phyloP scores from a whole-genome alignment of 2,113 vertebrate genomes.

The Microtus pennsylvanicus region DNA sequence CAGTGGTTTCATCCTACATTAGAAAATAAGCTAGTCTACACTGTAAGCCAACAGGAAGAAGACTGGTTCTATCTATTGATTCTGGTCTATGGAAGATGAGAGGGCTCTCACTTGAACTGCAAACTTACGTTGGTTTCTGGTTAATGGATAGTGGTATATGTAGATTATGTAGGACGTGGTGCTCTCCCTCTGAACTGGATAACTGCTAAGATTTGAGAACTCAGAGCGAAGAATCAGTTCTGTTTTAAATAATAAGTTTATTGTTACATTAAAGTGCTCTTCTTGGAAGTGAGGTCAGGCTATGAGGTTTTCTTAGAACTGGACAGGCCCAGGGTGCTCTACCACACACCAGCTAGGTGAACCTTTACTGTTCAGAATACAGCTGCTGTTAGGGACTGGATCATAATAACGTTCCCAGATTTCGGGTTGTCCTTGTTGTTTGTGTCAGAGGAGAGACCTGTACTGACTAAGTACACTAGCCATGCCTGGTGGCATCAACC shows the following conservation, averaged over 20 bases:
- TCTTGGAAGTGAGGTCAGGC: neutral
- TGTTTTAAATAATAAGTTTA: neutral
- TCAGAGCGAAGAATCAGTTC: neutral
- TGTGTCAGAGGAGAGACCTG: neutral
- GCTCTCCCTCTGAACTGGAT: neutral
- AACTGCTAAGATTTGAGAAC: neutral
- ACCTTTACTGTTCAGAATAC: neutral
- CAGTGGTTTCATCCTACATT: neutral
- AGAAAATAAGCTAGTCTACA: neutral
- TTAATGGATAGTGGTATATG: neutral
- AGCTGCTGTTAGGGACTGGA: neutral
- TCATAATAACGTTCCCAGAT: neutral
- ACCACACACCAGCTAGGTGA: neutral
- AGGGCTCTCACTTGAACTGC: neutral
- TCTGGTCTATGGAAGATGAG: neutral
- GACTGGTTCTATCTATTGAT: neutral
- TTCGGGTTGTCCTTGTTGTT: neutral
- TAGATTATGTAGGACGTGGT: neutral
- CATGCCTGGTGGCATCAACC: neutral
- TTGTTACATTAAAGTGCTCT: neutral
- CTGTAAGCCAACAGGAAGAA: neutral
- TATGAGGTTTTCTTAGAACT: neutral
- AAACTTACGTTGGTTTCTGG: neutral
- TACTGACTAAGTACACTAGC: neutral
- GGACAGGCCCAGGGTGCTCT: neutral